Conservation (phyloP, 2,888 invertebrate species). For the Aporophyla lueneburgensis region DNA sequence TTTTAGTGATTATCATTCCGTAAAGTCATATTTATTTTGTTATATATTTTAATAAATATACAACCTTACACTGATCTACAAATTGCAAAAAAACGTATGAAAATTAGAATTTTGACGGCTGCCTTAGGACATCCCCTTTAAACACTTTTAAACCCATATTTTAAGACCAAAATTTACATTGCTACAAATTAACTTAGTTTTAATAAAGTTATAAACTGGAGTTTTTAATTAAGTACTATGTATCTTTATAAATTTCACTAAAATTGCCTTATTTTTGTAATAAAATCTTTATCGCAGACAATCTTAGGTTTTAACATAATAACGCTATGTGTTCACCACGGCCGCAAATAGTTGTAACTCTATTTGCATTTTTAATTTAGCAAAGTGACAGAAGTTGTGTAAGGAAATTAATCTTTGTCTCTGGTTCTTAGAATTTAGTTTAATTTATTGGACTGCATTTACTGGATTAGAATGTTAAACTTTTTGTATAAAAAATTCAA, state of each 20-base stretch:
- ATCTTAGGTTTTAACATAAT: constrained; percentile 44
- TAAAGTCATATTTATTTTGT: too few species aligned
- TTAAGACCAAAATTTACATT: background rate
- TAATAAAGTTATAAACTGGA: constrained; percentile 1
- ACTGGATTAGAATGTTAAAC: background rate
- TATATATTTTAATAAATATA: too few species aligned
- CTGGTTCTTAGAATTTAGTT: constrained; percentile 24
- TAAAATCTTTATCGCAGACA: constrained; percentile 37
- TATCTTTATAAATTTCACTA: constrained; percentile 2
- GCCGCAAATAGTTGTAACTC: constrained; percentile 6
- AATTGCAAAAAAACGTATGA: too few species aligned
- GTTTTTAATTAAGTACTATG: background rate
- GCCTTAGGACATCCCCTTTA: background rate
- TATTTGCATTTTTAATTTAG: constrained; percentile 55
- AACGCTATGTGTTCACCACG: constrained; percentile 11
- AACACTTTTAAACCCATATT: background rate
- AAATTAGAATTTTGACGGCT: too few species aligned
- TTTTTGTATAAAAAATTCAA: background rate
- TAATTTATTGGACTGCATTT: constrained; percentile 39
- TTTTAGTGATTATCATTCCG: too few species aligned
- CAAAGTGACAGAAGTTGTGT: constrained; percentile 36
- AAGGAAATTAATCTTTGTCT: constrained; percentile 32
- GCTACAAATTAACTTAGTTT: background rate
- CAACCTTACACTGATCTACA: too few species aligned
- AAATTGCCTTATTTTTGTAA: constrained; percentile 27